Conservation (phyloP, 2,797 vertebrate genomes). For the Dipus sagitta region DNA sequence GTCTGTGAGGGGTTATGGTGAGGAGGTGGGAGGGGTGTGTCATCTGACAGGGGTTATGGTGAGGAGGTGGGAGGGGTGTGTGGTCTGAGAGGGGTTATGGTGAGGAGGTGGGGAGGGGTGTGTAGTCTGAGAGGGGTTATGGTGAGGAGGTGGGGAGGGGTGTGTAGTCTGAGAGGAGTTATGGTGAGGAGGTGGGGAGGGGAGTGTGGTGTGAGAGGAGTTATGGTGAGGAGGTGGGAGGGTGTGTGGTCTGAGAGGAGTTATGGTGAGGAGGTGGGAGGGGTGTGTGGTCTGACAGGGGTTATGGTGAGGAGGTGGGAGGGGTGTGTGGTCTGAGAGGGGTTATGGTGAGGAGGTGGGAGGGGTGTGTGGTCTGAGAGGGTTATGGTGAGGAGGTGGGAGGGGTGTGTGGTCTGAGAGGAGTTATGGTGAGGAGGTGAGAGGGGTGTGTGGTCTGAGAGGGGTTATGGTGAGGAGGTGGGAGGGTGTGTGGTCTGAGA, state of each 20-base stretch:
- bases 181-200: no score
- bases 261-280: no score
- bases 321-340: no score
- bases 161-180: no score
- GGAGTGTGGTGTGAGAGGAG: background rate
- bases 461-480: accelerated
- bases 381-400: accelerated
- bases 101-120: no score
- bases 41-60: background rate
- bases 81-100: no score
- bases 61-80: background rate
- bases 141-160: background rate
- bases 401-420: background rate
- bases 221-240: background rate
- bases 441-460: no score
- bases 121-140: background rate
- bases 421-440: no score
- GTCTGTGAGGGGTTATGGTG: no score
- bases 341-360: no score
- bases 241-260: no score
- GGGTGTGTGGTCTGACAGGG: background rate
- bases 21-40: no score
- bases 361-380: background rate
- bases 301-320: accelerated
- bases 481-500: background rate